Evolutionary conservation across 2,797 vertebrate species (phyloP), one percentile per base, ranked within the genome.

Genomic region (Notolepis coatsorum): DNA sequence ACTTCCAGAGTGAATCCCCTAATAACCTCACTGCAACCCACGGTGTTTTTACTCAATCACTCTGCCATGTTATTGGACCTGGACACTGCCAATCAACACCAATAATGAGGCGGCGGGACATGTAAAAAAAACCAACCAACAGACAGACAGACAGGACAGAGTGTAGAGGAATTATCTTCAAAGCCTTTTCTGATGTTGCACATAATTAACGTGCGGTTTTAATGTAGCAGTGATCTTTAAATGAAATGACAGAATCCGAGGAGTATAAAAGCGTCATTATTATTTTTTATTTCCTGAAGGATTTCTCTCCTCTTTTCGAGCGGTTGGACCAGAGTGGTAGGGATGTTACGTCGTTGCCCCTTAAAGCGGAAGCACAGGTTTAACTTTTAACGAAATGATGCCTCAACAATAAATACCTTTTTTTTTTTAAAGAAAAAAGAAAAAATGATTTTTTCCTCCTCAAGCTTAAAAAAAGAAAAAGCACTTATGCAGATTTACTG

Each of bases 81-180:
- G 91, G 91, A 92, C 88, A 91, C 91, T 92, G 90, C 91, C 91
- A 89, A 89, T 88, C 83, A 84, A 84, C 88, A 84, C 85, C 84
- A 74, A 67, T 77, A 75, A 84, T 59, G 69, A 88, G 73, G 85
- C 48, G 79, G 74, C 65, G 52, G 86, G 75, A 82, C 71, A 37
- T 77, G 82, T 86, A 77, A 54, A 77, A 72, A 60, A 59, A 42
- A 67, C 71, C 61, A 8, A 27, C 31, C 35, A n/a, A 46, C 56
- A 31, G 15, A 53, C 48, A 68, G 58, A 68, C 79, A 80, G 82
- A 77, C 65, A 62, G 82, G 67, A 61, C 41, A 70, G 74, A 80
- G 80, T 51, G 68, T 68, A 73, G 80, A 86, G 75, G 86, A 88
- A 78, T 83, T 79, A 65, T 88, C 79, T 83, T 89, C 88, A 84